A percentile compares a stretch with the other conserved stretches of the same genome.
These are phyloP conservation scores for Noctua comes DNA, from an alignment of 2,888 invertebrate species.

Conservation along the genomic window DNA sequence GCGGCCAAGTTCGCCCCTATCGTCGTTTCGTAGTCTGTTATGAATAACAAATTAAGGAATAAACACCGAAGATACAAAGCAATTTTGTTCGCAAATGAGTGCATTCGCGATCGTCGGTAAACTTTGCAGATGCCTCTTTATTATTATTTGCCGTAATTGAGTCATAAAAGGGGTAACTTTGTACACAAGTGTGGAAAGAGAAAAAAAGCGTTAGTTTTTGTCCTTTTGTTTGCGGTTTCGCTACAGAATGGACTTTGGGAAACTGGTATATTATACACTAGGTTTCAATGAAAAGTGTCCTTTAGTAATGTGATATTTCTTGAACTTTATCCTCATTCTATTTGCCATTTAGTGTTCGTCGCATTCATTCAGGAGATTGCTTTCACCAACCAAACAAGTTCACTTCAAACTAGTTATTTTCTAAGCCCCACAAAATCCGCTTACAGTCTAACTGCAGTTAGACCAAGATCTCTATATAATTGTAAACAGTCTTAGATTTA, in stretches of 20 bases:
- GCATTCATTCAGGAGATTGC: neutral
- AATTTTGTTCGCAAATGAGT: conserved; percentile 47
- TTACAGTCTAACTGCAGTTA: conserved; percentile 11
- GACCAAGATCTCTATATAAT: conserved; percentile 14
- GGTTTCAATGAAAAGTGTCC: neutral
- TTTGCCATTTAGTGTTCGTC: neutral
- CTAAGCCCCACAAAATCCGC: conserved; percentile 14
- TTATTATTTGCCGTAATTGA: conserved; percentile 11
- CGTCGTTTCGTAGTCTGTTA: conserved; percentile 46
- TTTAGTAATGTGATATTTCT: neutral
- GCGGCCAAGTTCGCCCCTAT: conserved; percentile 53
- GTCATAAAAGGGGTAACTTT: conserved; percentile 9
- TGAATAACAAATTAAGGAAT: conserved; percentile 62
- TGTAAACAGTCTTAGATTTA: conserved; percentile 36
- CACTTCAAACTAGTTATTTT: neutral
- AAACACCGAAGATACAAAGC: conserved; percentile 48
- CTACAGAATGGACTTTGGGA: no score
- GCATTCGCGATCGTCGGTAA: conserved; percentile 26
- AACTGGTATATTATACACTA: neutral
- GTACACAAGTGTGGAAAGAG: no score
- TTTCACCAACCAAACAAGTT: neutral
- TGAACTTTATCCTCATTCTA: neutral
- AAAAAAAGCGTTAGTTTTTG: neutral
- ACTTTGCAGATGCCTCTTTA: conserved; percentile 12
- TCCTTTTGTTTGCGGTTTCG: neutral